phyloP scores from a whole-genome alignment of 2,797 vertebrate genomes.

The Heliangelus exortis region DNA sequence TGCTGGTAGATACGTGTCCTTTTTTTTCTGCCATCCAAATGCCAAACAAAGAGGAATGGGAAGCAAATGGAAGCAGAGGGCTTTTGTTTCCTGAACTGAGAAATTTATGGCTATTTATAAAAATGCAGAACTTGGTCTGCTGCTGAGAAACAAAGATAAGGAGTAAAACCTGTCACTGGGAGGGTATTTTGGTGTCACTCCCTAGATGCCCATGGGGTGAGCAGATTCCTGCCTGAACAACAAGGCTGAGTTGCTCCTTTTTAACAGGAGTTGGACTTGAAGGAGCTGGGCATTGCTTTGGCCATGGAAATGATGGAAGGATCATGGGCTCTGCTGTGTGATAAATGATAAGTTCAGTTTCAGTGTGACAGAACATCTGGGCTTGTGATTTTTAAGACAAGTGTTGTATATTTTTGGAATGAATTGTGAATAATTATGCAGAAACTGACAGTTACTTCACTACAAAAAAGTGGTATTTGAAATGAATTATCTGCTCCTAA shows the following conservation, averaged over 20 bases:
- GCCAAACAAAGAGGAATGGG: conserved; percentile 48
- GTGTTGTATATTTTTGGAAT: neutral
- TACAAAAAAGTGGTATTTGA: neutral
- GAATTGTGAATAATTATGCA: neutral
- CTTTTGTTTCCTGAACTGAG: conserved; percentile 65
- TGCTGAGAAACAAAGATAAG: conserved; percentile 70
- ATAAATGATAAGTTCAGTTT: neutral
- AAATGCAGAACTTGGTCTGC: conserved; percentile 54
- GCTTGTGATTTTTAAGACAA: neutral
- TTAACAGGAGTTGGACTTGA: neutral
- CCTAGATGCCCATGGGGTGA: neutral
- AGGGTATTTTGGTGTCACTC: conserved; percentile 45
- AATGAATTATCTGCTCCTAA: neutral
- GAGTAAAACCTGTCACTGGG: conserved; percentile 59
- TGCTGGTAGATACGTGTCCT: conserved; percentile 21
- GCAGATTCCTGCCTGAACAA: neutral
- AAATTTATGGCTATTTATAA: conserved; percentile 60
- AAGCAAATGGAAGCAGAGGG: conserved; percentile 40
- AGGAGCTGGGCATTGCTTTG: neutral
- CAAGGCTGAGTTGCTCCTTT: neutral
- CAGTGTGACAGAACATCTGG: neutral
- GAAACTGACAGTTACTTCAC: neutral
- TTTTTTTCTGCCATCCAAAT: conserved; percentile 46
- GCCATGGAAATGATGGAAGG: neutral
- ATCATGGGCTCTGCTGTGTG: neutral